A percentile compares a stretch with the other conserved stretches of the same genome.
Evolutionary conservation across 2,888 invertebrate species (phyloP).

Genomic region (Caenorhabditis auriculariae): DNA sequence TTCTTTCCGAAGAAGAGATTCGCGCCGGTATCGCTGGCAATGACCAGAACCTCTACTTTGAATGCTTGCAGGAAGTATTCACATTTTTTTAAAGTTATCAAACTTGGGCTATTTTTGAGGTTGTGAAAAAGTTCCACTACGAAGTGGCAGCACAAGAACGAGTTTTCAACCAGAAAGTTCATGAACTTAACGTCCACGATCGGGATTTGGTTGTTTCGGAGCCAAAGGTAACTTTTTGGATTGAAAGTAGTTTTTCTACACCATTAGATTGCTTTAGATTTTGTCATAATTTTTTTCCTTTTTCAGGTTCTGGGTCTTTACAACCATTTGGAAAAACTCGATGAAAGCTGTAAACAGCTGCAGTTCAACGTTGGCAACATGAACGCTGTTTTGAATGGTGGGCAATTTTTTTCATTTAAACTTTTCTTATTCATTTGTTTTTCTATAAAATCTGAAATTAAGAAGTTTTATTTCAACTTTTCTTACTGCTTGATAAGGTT

Average conservation of each 20-base stretch:
- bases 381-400: slow-evolving; percentile 23
- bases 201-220: slow-evolving; percentile 21
- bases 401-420: neutral
- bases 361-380: slow-evolving; percentile 25
- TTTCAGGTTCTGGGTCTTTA: slow-evolving; percentile 26
- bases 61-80: slow-evolving; percentile 20
- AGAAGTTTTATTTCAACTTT: neutral
- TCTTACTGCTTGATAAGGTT: neutral
- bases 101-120: neutral
- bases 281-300: no score
- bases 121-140: slow-evolving; percentile 20
- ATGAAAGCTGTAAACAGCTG: slow-evolving; percentile 18
- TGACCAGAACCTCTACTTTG: slow-evolving; percentile 22
- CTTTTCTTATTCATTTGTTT: neutral
- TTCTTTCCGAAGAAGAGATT: slow-evolving; percentile 26
- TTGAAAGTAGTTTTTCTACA: no score
- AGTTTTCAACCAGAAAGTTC: slow-evolving; percentile 19
- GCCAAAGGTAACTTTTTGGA: no score
- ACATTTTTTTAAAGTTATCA: no score
- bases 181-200: slow-evolving; percentile 22
- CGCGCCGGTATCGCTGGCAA: slow-evolving; percentile 21
- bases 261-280: no score
- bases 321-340: slow-evolving; percentile 21
- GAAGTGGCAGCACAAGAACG: slow-evolving; percentile 24
- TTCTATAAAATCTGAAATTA: neutral